Evolutionary conservation across 1,140 invertebrate genomes (phyloP).

Genomic region (Bombus pascuorum): DNA sequence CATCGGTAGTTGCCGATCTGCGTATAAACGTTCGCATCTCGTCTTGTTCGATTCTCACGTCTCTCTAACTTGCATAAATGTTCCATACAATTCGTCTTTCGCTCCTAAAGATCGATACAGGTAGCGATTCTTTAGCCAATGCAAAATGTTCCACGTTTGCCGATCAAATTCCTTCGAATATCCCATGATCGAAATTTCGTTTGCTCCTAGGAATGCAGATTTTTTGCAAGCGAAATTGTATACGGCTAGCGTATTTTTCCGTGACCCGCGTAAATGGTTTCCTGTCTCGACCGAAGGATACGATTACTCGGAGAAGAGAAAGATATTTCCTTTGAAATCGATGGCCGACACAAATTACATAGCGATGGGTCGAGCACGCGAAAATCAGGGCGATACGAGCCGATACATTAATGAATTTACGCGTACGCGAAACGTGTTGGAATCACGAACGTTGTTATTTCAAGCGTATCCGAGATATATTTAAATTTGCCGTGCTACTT

Average conservation of each 20-base stretch:
- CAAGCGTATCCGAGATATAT: background rate
- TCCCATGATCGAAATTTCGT: too few relatives aligned
- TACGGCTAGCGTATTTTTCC: constrained; percentile 38
- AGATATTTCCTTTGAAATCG: constrained; percentile 36
- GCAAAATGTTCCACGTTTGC: background rate
- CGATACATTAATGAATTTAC: constrained; percentile 3
- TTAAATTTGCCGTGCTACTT: background rate
- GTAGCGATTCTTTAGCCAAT: too few relatives aligned
- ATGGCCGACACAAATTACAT: constrained; percentile 4
- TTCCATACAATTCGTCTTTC: background rate
- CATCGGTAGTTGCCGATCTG: background rate
- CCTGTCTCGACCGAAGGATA: constrained; percentile 27
- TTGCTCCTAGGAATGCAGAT: too few relatives aligned
- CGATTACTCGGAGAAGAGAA: constrained; percentile 30
- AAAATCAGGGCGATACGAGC: constrained; percentile 1
- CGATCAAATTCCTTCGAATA: background rate
- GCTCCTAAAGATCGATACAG: background rate
- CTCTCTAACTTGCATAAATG: background rate
- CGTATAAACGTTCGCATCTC: background rate
- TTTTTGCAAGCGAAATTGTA: too few relatives aligned
- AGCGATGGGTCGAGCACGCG: background rate
- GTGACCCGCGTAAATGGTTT: constrained; percentile 44
- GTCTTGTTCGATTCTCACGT: background rate
- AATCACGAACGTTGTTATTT: background rate
- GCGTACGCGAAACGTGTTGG: background rate